phyloP scores from a whole-genome alignment of 2,888 invertebrate genomes.

The Chalcosyrphus nemorum region DNA sequence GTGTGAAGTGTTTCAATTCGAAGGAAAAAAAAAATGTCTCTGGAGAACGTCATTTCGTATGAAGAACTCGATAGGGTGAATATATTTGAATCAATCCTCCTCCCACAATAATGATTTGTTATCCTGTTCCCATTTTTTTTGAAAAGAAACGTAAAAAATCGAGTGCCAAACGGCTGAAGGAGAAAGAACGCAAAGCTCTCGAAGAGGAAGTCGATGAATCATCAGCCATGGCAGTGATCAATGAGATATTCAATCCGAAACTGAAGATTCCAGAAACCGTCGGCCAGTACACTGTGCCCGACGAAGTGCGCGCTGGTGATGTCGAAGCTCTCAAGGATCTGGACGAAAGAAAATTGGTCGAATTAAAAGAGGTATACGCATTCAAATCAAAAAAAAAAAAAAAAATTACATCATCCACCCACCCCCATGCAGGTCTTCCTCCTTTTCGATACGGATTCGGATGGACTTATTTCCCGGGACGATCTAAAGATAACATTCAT shows the following conservation, averaged over 20 bases:
- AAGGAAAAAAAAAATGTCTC: conserved; percentile 75
- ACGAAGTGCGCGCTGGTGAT: conserved; percentile 78
- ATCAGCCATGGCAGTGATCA: conserved; percentile 80
- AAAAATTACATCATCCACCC: conserved; percentile 14
- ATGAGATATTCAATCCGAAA: conserved; percentile 81
- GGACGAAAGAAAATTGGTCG: conserved; percentile 85
- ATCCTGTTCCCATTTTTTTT: conserved; percentile 35
- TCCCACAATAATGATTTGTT: conserved; percentile 49
- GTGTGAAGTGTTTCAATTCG: conserved; percentile 39
- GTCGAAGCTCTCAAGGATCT: conserved; percentile 84
- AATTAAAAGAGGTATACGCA: conserved; percentile 85
- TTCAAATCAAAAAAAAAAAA: background rate
- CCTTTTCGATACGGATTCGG: conserved; percentile 86
- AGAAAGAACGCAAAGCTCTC: conserved; percentile 75
- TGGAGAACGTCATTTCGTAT: conserved; percentile 79
- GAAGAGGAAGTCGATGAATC: conserved; percentile 76
- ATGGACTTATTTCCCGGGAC: conserved; percentile 86
- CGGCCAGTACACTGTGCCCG: conserved; percentile 79
- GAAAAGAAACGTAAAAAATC: conserved; percentile 78
- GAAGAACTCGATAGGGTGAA: conserved; percentile 80
- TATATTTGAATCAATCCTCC: conserved; percentile 38
- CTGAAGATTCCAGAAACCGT: conserved; percentile 78
- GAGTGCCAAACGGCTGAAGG: conserved; percentile 76
- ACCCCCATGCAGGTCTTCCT: conserved; percentile 84
- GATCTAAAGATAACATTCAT: conserved; percentile 86